phyloP scores from a whole-genome alignment of 2,797 vertebrate genomes.

The Hyperoplus immaculatus region DNA sequence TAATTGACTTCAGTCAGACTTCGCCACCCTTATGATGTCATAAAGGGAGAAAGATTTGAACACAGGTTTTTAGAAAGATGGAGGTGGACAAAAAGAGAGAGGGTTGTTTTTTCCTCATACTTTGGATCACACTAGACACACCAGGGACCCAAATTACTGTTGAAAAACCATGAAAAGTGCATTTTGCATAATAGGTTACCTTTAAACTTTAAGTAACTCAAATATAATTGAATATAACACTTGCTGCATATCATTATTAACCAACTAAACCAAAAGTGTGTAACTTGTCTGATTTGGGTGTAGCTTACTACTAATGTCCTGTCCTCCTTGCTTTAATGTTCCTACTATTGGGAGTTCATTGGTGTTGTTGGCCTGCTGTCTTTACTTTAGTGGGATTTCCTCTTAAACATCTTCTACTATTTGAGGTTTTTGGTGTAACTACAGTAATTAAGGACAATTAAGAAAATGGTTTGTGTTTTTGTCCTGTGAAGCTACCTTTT shows the following conservation, averaged over 20 bases:
- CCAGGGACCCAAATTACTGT: too few species aligned
- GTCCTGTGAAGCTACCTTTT: not conserved
- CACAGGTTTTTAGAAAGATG: too few species aligned
- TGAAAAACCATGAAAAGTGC: too few species aligned
- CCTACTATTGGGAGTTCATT: not conserved
- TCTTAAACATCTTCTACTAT: not conserved
- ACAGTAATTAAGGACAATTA: not conserved
- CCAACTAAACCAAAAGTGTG: slow-evolving; percentile 20
- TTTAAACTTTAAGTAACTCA: not conserved
- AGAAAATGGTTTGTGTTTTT: not conserved
- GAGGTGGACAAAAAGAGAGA: too few species aligned
- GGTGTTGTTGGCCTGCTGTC: not conserved
- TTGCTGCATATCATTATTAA: slow-evolving; percentile 43
- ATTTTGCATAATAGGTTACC: too few species aligned
- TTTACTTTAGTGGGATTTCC: not conserved
- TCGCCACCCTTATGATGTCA: too few species aligned
- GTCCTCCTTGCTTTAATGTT: not conserved
- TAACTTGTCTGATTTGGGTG: not conserved
- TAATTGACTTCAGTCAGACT: too few species aligned
- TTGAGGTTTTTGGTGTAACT: not conserved
- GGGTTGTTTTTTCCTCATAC: too few species aligned
- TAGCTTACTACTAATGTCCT: slow-evolving; percentile 1
- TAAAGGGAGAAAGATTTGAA: too few species aligned
- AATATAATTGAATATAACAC: not conserved
- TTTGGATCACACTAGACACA: too few species aligned